phyloP scores from a whole-genome alignment of 2,797 vertebrate species.

The Neopelma chrysocephalum region DNA sequence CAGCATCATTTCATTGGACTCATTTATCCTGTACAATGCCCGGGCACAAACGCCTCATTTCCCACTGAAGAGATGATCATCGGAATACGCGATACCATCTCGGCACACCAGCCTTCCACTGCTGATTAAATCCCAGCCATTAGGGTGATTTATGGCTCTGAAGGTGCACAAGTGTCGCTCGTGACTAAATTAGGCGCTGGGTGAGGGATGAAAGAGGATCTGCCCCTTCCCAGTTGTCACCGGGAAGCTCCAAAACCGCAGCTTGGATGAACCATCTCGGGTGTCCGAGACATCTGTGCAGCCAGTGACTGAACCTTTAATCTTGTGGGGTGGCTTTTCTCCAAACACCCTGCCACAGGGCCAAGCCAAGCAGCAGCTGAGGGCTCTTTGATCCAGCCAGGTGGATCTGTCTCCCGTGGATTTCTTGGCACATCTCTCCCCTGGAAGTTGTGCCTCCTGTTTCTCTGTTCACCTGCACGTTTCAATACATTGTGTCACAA shows the following conservation, averaged over 20 bases:
- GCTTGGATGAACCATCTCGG: background rate
- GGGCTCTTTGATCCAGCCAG: background rate
- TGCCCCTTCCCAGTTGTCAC: background rate
- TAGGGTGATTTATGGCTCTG: background rate
- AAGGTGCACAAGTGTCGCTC: background rate
- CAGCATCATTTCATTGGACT: background rate
- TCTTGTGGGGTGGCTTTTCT: background rate
- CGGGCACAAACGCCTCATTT: rapidly evolving
- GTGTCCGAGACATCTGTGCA: background rate
- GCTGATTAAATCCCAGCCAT: background rate
- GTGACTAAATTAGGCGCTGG: background rate
- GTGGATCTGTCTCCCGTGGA: background rate
- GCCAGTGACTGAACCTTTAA: background rate
- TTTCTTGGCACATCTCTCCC: background rate
- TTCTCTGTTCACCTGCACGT: background rate
- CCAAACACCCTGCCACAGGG: background rate
- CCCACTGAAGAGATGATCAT: rapidly evolving
- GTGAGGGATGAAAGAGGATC: background rate
- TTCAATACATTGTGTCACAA: background rate
- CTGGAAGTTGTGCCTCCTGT: rapidly evolving
- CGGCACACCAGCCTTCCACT: rapidly evolving
- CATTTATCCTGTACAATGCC: background rate
- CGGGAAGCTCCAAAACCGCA: background rate
- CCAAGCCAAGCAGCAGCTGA: background rate
- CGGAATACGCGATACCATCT: rapidly evolving